Percentiles rank a stretch among this genome's conserved stretches.
Conservation (phyloP, 92 coral and sea anemone genomes). For the Virgularia gustaviana region DNA sequence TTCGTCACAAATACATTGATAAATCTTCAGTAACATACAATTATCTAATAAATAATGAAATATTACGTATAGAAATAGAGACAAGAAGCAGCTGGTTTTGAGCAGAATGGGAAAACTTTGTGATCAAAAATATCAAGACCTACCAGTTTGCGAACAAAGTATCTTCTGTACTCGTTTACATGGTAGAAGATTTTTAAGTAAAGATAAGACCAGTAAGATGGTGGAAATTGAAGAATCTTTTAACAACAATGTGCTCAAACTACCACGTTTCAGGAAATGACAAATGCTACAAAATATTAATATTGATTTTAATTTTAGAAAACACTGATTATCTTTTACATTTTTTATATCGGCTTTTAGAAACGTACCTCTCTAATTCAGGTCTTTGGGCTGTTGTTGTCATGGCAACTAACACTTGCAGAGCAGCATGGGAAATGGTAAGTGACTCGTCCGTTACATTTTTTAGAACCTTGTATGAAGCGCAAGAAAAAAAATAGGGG, state of each 20-base stretch:
- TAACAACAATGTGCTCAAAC: conserved; percentile 63
- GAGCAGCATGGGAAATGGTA: conserved; percentile 60
- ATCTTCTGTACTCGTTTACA: conserved; percentile 42
- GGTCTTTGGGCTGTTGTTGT: conserved; percentile 55
- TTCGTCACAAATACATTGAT: conserved; percentile 59
- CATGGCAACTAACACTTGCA: conserved; percentile 64
- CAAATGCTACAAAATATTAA: conserved; percentile 50
- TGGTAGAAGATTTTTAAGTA: conserved; percentile 51
- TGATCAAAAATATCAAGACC: neutral
- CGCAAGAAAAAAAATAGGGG: too few relatives aligned
- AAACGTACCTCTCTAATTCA: conserved; percentile 58
- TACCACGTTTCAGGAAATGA: conserved; percentile 60
- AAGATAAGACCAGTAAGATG: conserved; percentile 57
- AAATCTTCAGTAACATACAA: conserved; percentile 75
- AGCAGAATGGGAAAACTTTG: neutral
- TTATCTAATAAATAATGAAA: conserved; percentile 58
- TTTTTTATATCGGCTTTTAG: too few relatives aligned
- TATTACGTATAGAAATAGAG: neutral
- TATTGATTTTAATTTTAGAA: neutral
- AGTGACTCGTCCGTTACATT: conserved; percentile 70
- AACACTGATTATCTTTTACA: neutral
- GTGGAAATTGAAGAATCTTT: conserved; percentile 58
- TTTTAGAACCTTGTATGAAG: too few relatives aligned
- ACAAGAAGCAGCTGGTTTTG: too few relatives aligned
- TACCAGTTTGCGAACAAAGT: conserved; percentile 86